Percentiles rank a stretch among this genome's conserved stretches.
Evolutionary conservation across 2,797 vertebrate species (phyloP).

Genomic region (Platalea minor): DNA sequence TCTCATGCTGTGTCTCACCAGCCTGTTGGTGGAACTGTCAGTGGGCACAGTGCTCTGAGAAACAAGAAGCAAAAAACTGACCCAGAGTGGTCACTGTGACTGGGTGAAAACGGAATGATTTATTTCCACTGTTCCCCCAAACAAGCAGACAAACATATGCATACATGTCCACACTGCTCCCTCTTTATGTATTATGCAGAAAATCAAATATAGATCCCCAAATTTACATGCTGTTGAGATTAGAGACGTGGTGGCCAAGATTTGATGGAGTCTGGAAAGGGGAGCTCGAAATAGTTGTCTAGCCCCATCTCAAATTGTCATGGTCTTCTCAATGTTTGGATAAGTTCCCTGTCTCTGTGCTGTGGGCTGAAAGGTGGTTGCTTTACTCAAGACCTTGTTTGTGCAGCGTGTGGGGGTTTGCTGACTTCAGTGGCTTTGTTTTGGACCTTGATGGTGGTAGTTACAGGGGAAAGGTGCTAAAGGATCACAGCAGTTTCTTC

Average conservation of each 20-base stretch:
- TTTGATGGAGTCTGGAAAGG: background rate
- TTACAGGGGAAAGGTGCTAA: background rate
- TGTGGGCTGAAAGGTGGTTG: background rate
- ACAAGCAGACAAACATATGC: background rate
- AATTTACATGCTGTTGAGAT: background rate
- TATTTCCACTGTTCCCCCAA: background rate
- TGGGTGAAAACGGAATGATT: background rate
- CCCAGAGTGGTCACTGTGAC: background rate
- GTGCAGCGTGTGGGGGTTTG: background rate
- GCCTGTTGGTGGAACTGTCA: background rate
- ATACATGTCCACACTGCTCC: rapidly evolving
- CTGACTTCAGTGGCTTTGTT: background rate
- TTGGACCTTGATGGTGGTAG: background rate
- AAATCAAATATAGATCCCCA: background rate
- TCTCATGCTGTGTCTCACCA: background rate
- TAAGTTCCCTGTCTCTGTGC: background rate
- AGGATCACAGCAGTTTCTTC: background rate
- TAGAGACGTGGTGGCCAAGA: background rate
- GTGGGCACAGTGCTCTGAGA: background rate
- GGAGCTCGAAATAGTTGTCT: background rate
- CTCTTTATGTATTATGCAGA: background rate
- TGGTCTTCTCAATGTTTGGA: background rate
- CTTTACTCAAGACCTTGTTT: background rate
- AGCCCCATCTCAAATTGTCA: background rate
- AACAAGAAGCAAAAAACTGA: background rate